These are phyloP conservation scores for Phymanthus crucifer DNA, from an alignment of 92 coral and sea anemone species.

Conservation along the genomic window DNA sequence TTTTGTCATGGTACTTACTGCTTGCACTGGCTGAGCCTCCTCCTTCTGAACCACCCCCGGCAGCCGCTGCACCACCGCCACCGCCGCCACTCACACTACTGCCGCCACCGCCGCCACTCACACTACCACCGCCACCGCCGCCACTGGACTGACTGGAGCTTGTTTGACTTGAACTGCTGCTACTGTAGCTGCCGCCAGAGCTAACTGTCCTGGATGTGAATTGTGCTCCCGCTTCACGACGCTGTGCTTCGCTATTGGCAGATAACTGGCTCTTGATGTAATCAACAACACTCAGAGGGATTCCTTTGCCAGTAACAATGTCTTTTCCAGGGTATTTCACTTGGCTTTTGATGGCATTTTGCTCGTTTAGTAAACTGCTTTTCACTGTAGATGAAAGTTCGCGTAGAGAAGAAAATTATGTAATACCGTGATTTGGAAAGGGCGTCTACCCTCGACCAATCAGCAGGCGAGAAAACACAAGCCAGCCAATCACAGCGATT, in stretches of 20 bases:
- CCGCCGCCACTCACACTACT: constrained; percentile 17
- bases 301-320: not conserved
- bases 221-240: constrained; percentile 21
- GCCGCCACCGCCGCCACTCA: constrained; percentile 8
- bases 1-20: constrained; percentile 34
- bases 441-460: not conserved
- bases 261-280: not conserved
- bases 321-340: not conserved
- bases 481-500: not conserved
- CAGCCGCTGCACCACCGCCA: constrained; percentile 5
- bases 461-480: not conserved
- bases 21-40: not conserved
- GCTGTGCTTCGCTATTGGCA: not conserved
- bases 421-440: not conserved
- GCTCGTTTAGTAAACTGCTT: not conserved
- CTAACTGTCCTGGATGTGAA: constrained; percentile 25
- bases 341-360: not conserved
- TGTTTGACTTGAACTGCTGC: not conserved
- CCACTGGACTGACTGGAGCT: constrained; percentile 15
- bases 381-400: not conserved
- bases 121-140: constrained; percentile 2
- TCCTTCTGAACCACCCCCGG: not conserved
- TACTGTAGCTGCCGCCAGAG: constrained; percentile 15
- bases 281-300: not conserved
- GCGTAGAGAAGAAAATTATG: not conserved